phyloP scores from a whole-genome alignment of 2,113 vertebrate species.

The Trematomus loennbergii region DNA sequence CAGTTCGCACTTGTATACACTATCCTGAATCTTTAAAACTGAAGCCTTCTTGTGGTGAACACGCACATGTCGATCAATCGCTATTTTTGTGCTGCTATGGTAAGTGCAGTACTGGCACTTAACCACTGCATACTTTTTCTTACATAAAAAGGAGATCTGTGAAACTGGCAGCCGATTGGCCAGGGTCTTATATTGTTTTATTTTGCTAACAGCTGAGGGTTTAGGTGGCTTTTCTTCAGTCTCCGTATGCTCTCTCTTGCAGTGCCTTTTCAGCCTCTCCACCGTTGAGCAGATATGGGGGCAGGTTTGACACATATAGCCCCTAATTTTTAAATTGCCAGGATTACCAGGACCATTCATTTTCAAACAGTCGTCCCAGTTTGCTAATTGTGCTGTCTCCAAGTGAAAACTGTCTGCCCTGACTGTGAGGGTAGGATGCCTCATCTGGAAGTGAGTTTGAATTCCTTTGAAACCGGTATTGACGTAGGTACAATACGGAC shows the following conservation, averaged over 20 bases:
- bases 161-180: constrained; percentile 67
- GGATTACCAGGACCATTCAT: constrained; percentile 72
- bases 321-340: constrained; percentile 81
- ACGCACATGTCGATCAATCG: constrained; percentile 86
- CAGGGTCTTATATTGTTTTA: constrained; percentile 77
- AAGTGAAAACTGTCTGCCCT: constrained; percentile 87
- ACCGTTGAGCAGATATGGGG: constrained; percentile 84
- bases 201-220: constrained; percentile 72
- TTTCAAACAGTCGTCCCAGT: constrained; percentile 75
- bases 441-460: constrained; percentile 91
- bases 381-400: constrained; percentile 81
- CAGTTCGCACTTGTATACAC: constrained; percentile 87
- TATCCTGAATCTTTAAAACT: constrained; percentile 75
- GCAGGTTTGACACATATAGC: constrained; percentile 90
- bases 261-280: constrained; percentile 89
- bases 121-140: constrained; percentile 83
- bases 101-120: constrained; percentile 90
- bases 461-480: constrained; percentile 89
- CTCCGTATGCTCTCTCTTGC: constrained; percentile 85
- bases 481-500: constrained; percentile 90
- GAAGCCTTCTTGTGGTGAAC: constrained; percentile 86
- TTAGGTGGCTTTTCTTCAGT: constrained; percentile 41
- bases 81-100: constrained; percentile 86
- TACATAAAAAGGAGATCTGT: constrained; percentile 82
- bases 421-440: constrained; percentile 83